Base-by-base conservation (phyloP, 2,113 vertebrate genomes). In the Alces alces region DNA sequence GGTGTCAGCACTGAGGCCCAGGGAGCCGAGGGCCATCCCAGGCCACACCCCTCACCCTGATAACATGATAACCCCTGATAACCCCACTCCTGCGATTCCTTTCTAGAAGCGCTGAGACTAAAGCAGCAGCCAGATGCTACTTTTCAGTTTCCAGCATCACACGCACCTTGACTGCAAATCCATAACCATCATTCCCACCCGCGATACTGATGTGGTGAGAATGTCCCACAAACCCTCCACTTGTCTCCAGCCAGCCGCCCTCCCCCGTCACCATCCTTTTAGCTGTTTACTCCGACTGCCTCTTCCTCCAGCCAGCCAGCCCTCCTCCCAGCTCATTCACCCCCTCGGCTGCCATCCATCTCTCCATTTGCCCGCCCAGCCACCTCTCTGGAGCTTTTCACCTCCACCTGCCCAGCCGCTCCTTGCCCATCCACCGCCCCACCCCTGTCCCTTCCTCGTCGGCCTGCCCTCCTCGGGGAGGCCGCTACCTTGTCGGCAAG, bases 401-500 rank as follows among this genome's bases (percentile, higher is more conserved):
- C 80, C 52, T 55, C 80, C 16, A 12, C 36, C 27, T 10, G 6
- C 83, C 78, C 39, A 1, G 0, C 76, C 3, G 0, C 33, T 5
- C 0, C 17, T 25, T n/a, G 3, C 6, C 66, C 55, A 50, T 13
- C 91, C 21, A 14, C 50, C n/a, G 25, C 3, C 23, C 4, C 23
- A 27, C 36, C 39, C 36, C 36, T 2, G 0, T 9, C 3, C 33
- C 80, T 6, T 47, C 82, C 5, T 2, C 11, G 0, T 4, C 2
- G 1, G 21, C 25, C 7, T 2, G 33, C 55, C 47, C 80, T 13
- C 45, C 70, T 10, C 61, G 0, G 58, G 45, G n/a, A 27, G 45
- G 11, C 54, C 50, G 1, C 54, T 95, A 99, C 99, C 99, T 99
- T 99, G 82, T 99, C 99, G 7, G 99, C 91, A 0, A 99, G 98